A percentile compares a stretch with the other conserved stretches of the same genome.
These are phyloP conservation scores for Vannuccia rotundouncinata DNA, from an alignment of 2,888 invertebrate genomes.

Conservation along the genomic window DNA sequence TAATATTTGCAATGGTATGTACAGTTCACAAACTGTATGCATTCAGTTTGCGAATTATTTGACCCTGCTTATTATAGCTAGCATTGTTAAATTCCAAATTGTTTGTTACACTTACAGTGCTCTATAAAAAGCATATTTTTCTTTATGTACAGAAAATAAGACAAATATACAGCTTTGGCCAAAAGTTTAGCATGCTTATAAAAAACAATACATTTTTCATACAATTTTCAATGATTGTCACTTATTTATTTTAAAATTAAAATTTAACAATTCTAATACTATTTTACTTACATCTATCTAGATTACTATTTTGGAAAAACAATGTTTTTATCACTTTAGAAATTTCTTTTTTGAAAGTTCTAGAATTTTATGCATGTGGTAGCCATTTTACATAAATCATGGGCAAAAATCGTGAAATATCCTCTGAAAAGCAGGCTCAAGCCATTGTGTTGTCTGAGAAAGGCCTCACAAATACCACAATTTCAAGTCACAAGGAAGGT, in stretches of 20 bases:
- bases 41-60: background rate
- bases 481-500: background rate
- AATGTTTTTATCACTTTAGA: background rate
- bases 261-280: background rate
- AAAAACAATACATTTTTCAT: background rate
- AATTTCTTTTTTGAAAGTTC: background rate
- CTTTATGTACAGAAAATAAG: too few relatives aligned
- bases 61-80: background rate
- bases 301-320: background rate
- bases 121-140: too few relatives aligned
- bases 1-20: too few relatives aligned
- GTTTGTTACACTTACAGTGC: too few relatives aligned
- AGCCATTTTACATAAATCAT: background rate
- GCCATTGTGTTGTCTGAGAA: background rate
- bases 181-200: background rate
- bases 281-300: background rate
- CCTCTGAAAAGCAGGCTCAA: background rate
- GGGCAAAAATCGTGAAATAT: background rate
- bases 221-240: background rate
- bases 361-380: background rate
- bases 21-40: too few relatives aligned
- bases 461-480: background rate
- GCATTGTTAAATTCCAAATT: too few relatives aligned
- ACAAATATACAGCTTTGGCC: background rate
- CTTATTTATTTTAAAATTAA: background rate